Base-by-base conservation (phyloP, 2,113 vertebrate species). In the Panthera tigris region DNA sequence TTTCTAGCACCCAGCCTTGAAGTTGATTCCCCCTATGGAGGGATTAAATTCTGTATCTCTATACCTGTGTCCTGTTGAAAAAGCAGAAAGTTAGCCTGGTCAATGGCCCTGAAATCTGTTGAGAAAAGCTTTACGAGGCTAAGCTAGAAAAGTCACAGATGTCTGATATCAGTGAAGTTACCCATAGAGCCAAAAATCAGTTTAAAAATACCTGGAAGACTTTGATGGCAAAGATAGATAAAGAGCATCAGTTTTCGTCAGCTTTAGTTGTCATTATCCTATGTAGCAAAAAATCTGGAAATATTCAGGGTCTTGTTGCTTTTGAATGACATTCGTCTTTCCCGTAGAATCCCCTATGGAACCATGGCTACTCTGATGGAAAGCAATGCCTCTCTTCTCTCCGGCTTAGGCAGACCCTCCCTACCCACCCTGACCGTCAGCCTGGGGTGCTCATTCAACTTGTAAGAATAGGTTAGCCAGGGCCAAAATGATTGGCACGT, bases 211-310 rank as follows among this genome's bases (percentile, higher is more conserved):
- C n/a, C 57, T 57, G 16, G 14, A n/a, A 69, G 63, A 39, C 2
- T 74, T 31, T n/a, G 36, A 45, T 45, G 33, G 36, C 33, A 68
- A 39, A 29, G 29, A 52, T 1, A 15, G 33, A 63, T 21, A 45
- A 68, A 55, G 7, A n/a, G 0, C 5, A 8, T 4, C 18, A 21
- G 13, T 19, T 39, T 7, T 45, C 57, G 23, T 3, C 1, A 55
- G 29, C 10, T 45, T 76, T 14, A 39, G 7, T 4, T 11, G 3
- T n/a, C 41, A 39, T 61, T 33, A 33, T 63, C 25, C 52, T 57
- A 36, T 23, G 12, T 27, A 88, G 50, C 10, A 61, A 80, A 23
- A 68, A 78, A 78, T 45, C 9, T 3, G 36, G 55, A 79, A 68
- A 27, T 18, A 41, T 57, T 33, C 29, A 31, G 27, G 36, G 7